Base-by-base conservation (phyloP, 92 coral and sea anemone species). In the Muricea muricata region DNA sequence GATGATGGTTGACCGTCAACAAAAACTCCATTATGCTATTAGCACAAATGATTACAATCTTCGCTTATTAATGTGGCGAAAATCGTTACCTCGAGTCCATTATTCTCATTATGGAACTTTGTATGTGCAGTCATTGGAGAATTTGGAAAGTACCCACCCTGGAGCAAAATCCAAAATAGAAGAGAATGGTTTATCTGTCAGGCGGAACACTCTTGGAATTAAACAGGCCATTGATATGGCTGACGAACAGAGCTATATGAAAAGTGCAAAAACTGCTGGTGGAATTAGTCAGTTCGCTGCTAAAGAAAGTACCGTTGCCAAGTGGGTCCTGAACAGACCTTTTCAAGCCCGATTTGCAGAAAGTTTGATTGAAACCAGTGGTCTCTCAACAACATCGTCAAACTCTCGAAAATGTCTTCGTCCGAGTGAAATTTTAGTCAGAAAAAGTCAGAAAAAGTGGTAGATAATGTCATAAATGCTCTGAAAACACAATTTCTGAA, bases 51-150 rank as follows among this genome's bases (percentile, higher is more conserved):
- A 69, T 69, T 69, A 69, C 76, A 69, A 69, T 35, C 47, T 31
- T 69, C 76, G 76, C 48, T 69, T 69, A 69, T 48, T 69, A 40
- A 34, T 70, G 48, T 70, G 77, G 77, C 42, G 52, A 70, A 42
- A 70, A 70, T 70, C 77, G 77, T 70, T 70, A 42, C 77, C 77
- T 70, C 77, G 50, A 32, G 77, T 70, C 33, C 77, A 70, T 70
- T 70, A 70, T 70, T 70, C 77, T 70, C 77, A 39, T 21, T 70
- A 34, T 70, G 39, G 73, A 35, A 66, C 73, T 3, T 66, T 66
- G 37, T 66, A 66, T 66, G 65, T 57, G 65, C 65, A 57, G 37
- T 32, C 77, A 33, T 70, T 34, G 77, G 47, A 70, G 48, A 4
- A 70, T 70, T 70, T 70, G 77, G 54, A 39, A 21, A 70, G 77